phyloP scores from a whole-genome alignment of 2,113 vertebrate genomes.

The Otis tarda region DNA sequence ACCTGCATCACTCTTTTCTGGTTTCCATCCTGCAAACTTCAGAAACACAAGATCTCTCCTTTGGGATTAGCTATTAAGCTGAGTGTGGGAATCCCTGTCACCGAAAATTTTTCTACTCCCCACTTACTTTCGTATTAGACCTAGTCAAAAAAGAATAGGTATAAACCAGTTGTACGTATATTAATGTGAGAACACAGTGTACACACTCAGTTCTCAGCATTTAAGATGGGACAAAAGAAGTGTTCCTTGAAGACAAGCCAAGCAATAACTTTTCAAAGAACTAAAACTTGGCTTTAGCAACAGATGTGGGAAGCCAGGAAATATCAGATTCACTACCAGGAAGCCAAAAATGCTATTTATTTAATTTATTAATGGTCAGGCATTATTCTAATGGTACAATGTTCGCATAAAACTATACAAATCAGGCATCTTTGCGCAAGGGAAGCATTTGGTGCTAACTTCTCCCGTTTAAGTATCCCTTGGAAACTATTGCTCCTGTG shows the following conservation, averaged over 20 bases:
- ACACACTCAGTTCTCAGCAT: conserved; percentile 2
- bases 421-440: neutral
- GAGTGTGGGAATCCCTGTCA: neutral
- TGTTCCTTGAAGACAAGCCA: conserved; percentile 50
- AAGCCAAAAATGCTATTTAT: conserved; percentile 57
- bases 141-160: neutral
- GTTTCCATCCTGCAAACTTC: neutral
- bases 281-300: conserved; percentile 38
- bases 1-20: neutral
- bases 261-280: conserved; percentile 49
- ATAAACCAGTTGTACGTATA: neutral
- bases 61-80: neutral
- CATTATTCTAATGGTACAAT: conserved; percentile 14
- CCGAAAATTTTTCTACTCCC: neutral
- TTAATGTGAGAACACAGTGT: neutral
- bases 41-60: neutral
- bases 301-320: conserved; percentile 35
- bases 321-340: conserved; percentile 15
- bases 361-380: conserved; percentile 49
- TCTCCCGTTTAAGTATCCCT: neutral
- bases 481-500: conserved; percentile 10
- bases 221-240: conserved; percentile 28
- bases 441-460: neutral
- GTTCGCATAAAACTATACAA: neutral
- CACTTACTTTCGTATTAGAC: neutral